Percentiles rank a stretch among this genome's conserved stretches.
These are phyloP conservation scores for Drosophila nigricruria DNA, from an alignment of 2,888 invertebrate species.

Conservation along the genomic window DNA sequence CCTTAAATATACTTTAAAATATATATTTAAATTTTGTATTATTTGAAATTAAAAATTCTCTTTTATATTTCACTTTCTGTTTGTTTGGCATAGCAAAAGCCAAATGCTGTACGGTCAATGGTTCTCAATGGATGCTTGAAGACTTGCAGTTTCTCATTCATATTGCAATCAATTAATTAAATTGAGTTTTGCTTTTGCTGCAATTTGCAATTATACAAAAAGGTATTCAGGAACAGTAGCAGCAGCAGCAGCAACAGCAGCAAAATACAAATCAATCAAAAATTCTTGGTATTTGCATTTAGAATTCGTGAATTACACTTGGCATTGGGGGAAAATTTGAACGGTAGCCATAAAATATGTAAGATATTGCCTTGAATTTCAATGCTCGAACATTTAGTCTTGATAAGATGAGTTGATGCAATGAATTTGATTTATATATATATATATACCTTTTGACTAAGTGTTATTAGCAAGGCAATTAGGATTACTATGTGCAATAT, in stretches of 20 bases:
- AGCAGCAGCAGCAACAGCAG: conserved; percentile 11
- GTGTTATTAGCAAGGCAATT: too few relatives aligned
- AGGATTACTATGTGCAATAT: too few relatives aligned
- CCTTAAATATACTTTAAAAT: neutral
- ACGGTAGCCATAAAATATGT: neutral
- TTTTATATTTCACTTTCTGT: neutral
- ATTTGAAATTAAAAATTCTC: neutral
- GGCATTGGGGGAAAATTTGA: neutral
- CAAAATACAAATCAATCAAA: conserved; percentile 28
- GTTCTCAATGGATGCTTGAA: conserved; percentile 9
- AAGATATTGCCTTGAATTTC: neutral
- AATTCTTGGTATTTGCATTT: conserved; percentile 17
- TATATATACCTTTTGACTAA: neutral
- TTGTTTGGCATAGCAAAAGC: conserved; percentile 3
- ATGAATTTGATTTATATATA: neutral
- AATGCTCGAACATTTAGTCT: neutral
- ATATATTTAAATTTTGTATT: neutral
- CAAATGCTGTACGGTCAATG: conserved; percentile 5
- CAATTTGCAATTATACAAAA: conserved; percentile 55
- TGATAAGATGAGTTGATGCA: neutral
- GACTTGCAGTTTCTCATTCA: conserved; percentile 17
- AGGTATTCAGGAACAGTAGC: conserved; percentile 48
- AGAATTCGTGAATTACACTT: conserved; percentile 8
- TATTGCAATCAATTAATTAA: conserved; percentile 59
- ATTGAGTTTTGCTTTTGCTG: conserved; percentile 50